Conservation (phyloP, 2,888 invertebrate genomes). For the Eudemis profundana region DNA sequence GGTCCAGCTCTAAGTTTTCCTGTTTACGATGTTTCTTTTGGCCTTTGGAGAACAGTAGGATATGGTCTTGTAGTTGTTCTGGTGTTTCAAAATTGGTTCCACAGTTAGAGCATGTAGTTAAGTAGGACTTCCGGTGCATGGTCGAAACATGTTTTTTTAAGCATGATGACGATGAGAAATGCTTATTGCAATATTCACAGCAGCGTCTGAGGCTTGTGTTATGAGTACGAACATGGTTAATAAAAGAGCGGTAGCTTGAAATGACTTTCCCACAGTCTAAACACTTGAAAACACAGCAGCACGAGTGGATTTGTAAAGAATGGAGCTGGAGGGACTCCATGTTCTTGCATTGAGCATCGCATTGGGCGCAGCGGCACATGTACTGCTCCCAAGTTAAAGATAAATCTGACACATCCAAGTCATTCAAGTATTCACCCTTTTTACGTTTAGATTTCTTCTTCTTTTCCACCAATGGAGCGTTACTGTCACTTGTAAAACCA, state of each 20-base stretch:
- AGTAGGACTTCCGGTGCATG: conserved; percentile 55
- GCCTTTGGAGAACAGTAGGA: conserved; percentile 62
- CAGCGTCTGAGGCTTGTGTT: conserved; percentile 68
- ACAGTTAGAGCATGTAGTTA: conserved; percentile 67
- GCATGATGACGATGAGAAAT: conserved; percentile 58
- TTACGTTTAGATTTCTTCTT: conserved; percentile 62
- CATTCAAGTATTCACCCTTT: conserved; percentile 46
- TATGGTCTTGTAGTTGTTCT: conserved; percentile 70
- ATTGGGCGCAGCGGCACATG: conserved; percentile 71
- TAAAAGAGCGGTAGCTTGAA: conserved; percentile 63
- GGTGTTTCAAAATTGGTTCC: conserved; percentile 65
- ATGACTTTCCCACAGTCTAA: conserved; percentile 70
- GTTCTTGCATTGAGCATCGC: conserved; percentile 75
- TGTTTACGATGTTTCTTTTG: conserved; percentile 58
- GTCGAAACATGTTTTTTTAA: conserved; percentile 65
- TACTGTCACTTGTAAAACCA: conserved; percentile 67
- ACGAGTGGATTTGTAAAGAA: conserved; percentile 70
- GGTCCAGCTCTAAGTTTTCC: conserved; percentile 55
- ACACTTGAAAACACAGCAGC: conserved; percentile 75
- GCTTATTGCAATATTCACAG: conserved; percentile 74
- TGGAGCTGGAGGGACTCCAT: conserved; percentile 70
- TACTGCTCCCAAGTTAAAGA: conserved; percentile 71
- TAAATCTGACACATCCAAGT: conserved; percentile 46
- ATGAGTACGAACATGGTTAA: conserved; percentile 71
- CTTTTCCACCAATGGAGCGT: conserved; percentile 63